Conservation (phyloP, 2,888 invertebrate genomes). For the Harmothoe impar region DNA sequence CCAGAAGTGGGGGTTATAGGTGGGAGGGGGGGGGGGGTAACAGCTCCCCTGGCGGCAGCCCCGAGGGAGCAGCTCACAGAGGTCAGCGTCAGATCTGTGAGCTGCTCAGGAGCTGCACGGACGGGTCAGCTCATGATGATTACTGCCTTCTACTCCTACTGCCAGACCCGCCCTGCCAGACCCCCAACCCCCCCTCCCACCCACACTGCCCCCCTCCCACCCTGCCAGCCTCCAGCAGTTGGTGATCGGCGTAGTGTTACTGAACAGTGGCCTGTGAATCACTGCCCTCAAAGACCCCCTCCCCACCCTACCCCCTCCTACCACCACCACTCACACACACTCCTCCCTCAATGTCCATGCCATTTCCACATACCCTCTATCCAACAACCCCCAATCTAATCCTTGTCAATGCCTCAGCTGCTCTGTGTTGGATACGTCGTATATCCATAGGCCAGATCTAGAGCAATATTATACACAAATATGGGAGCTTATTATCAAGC, state of each 20-base stretch:
- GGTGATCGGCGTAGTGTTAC: not conserved
- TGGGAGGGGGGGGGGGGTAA: not conserved
- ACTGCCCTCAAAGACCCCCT: not conserved
- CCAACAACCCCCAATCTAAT: not conserved
- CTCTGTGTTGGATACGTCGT: too few species aligned
- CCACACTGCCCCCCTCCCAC: not conserved
- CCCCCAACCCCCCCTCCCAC: not conserved
- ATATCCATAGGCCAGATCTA: too few species aligned
- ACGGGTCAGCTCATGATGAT: slow-evolving; percentile 33
- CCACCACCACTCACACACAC: not conserved
- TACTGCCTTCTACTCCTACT: slow-evolving; percentile 4
- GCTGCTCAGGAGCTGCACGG: slow-evolving; percentile 12
- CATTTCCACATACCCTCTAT: not conserved
- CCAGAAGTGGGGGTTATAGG: not conserved
- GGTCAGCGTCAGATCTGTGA: slow-evolving; percentile 50
- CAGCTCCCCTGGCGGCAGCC: not conserved
- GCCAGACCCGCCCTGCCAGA: not conserved
- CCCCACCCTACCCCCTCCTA: not conserved
- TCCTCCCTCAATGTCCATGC: not conserved
- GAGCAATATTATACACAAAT: too few species aligned
- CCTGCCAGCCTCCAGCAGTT: not conserved
- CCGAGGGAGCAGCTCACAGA: slow-evolving; percentile 39
- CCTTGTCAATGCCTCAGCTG: too few species aligned
- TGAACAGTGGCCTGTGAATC: slow-evolving; percentile 27
- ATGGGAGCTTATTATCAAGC: too few species aligned